A percentile compares a stretch with the other conserved stretches of the same genome.
Evolutionary conservation across 2,113 vertebrate species (phyloP).

Genomic region (Pluvianellus socialis): DNA sequence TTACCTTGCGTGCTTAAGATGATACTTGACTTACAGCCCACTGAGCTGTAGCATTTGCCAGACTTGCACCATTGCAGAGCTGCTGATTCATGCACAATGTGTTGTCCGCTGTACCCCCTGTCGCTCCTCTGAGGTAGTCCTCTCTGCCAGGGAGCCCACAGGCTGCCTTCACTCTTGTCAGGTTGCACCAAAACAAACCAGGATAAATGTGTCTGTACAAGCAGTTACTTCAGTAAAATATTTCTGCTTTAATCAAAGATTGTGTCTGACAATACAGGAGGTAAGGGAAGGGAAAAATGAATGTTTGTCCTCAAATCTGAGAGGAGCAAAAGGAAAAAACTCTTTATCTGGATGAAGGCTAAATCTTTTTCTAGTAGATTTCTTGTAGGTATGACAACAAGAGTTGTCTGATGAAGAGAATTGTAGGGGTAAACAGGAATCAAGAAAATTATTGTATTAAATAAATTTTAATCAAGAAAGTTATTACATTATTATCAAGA

Average conservation of each 20-base stretch:
- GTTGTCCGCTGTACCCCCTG: neutral
- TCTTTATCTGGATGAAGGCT: neutral
- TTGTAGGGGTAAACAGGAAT: neutral
- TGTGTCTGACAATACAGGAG: neutral
- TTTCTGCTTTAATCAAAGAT: neutral
- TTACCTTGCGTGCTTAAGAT: neutral
- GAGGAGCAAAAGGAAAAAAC: neutral
- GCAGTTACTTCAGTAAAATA: neutral
- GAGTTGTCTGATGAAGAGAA: neutral
- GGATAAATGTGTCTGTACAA: neutral
- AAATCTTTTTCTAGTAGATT: neutral
- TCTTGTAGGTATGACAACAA: neutral
- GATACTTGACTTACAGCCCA: neutral
- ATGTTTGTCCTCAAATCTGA: neutral
- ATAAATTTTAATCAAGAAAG: too few species aligned
- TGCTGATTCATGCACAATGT: neutral
- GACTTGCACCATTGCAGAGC: neutral
- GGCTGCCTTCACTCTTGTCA: neutral
- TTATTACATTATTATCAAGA: neutral
- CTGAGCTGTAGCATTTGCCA: neutral
- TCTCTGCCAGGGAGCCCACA: neutral
- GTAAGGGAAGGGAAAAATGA: neutral
- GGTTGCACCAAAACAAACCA: neutral
- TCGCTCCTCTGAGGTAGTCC: neutral
- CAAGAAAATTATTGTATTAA: neutral